Conservation (phyloP, 2,888 invertebrate genomes). For the Nasonia oneida region DNA sequence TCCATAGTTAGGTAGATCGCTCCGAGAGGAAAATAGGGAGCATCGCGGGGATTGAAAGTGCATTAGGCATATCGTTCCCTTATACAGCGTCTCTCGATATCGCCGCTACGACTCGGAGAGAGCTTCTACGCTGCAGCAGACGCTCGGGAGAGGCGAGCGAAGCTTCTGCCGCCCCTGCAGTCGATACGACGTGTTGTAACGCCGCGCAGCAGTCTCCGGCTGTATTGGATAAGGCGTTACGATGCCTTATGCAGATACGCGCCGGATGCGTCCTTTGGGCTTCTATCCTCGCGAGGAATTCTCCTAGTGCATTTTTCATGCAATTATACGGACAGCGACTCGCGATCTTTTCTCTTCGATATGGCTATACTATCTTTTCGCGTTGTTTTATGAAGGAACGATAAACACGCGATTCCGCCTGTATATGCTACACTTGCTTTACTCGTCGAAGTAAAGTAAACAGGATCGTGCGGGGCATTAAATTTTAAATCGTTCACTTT, state of each 20-base stretch:
- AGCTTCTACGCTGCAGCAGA: background rate
- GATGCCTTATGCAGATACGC: background rate
- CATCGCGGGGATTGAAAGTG: constrained; percentile 67
- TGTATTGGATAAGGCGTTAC: constrained; percentile 11
- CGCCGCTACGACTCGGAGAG: background rate
- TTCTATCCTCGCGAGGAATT: background rate
- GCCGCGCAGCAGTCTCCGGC: background rate
- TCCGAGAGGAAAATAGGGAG: constrained; percentile 22
- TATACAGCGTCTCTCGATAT: constrained; percentile 54
- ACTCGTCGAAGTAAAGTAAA: constrained; percentile 33
- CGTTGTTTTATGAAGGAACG: constrained; percentile 1
- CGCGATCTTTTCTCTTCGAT: background rate
- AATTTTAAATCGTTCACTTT: constrained; percentile 63
- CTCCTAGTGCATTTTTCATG: background rate
- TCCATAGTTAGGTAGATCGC: background rate
- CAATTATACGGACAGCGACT: background rate
- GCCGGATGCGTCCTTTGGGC: background rate
- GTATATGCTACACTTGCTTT: background rate
- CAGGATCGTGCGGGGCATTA: constrained; percentile 36
- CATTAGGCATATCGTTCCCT: constrained; percentile 70
- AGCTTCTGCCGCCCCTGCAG: background rate
- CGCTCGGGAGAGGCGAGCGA: background rate
- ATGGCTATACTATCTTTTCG: background rate
- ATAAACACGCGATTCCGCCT: constrained; percentile 21
- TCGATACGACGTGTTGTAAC: background rate